Percentiles rank a stretch among this genome's conserved stretches.
Evolutionary conservation across 2,113 vertebrate genomes (phyloP).

Genomic region (Dicrurus megarhynchus): DNA sequence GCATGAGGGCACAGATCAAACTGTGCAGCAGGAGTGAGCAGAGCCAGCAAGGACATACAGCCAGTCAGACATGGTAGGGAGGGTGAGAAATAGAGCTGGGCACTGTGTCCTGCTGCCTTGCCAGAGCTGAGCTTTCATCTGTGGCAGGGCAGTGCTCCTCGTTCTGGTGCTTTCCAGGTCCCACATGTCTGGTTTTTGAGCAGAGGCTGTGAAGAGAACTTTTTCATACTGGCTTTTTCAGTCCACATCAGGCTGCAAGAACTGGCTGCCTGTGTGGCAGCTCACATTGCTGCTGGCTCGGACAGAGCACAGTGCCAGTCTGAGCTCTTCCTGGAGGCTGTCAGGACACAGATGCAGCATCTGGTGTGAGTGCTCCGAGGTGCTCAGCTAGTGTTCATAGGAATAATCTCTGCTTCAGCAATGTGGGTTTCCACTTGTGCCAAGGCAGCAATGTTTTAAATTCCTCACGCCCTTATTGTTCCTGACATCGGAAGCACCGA

Average conservation of each 20-base stretch:
- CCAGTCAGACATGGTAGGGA: accelerated
- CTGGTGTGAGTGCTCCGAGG: background rate
- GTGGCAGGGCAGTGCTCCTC: background rate
- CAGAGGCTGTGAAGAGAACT: background rate
- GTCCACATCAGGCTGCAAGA: background rate
- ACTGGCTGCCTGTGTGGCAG: background rate
- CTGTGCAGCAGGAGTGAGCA: background rate
- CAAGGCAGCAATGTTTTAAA: background rate
- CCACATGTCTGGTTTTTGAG: accelerated
- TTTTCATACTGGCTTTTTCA: background rate
- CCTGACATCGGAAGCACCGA: background rate
- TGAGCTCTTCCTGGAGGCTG: background rate
- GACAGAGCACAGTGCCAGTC: accelerated
- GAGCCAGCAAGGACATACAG: background rate
- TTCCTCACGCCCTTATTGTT: background rate
- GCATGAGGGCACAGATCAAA: background rate
- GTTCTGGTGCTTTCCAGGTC: background rate
- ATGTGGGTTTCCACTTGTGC: background rate
- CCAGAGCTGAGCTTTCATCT: background rate
- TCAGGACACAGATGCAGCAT: background rate
- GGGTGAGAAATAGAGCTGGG: background rate
- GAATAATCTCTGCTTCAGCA: background rate
- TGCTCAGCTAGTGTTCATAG: background rate
- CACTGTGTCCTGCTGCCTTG: accelerated
- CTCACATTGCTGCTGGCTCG: background rate